Evolutionary conservation across 2,113 vertebrate genomes (phyloP).

Genomic region (Alouatta palliata): DNA sequence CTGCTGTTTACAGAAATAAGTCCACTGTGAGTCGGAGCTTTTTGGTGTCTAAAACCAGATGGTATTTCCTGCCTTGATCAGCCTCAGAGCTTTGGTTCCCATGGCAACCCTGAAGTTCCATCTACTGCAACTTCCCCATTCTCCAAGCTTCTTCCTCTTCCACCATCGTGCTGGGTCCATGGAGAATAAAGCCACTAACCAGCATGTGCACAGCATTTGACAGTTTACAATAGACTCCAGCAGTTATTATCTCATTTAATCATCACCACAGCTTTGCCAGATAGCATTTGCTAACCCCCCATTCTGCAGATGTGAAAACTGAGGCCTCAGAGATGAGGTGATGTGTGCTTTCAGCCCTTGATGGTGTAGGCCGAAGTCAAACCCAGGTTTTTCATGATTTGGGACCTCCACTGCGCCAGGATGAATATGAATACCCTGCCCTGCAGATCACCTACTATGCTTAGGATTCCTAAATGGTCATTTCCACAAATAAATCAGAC

Average conservation of each 20-base stretch:
- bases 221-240: neutral
- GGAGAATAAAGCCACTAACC: constrained; percentile 42
- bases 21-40: constrained; percentile 72
- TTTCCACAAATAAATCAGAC: neutral
- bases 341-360: neutral
- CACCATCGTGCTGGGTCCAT: neutral
- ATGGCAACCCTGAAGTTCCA: constrained; percentile 76
- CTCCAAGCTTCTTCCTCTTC: constrained; percentile 71
- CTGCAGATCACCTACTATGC: neutral
- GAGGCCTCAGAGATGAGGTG: neutral
- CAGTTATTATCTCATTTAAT: neutral
- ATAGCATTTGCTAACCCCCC: neutral
- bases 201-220: neutral
- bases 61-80: constrained; percentile 80
- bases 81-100: constrained; percentile 73
- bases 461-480: neutral
- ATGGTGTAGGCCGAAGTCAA: neutral
- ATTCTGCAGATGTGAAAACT: neutral
- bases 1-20: constrained; percentile 79
- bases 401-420: neutral
- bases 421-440: too few relatives aligned
- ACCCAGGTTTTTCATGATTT: neutral
- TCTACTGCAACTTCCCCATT: constrained; percentile 73
- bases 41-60: constrained; percentile 78
- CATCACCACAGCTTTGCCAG: neutral